Evolutionary conservation across 2,797 vertebrate species (phyloP).

Genomic region (Limosa lapponica): DNA sequence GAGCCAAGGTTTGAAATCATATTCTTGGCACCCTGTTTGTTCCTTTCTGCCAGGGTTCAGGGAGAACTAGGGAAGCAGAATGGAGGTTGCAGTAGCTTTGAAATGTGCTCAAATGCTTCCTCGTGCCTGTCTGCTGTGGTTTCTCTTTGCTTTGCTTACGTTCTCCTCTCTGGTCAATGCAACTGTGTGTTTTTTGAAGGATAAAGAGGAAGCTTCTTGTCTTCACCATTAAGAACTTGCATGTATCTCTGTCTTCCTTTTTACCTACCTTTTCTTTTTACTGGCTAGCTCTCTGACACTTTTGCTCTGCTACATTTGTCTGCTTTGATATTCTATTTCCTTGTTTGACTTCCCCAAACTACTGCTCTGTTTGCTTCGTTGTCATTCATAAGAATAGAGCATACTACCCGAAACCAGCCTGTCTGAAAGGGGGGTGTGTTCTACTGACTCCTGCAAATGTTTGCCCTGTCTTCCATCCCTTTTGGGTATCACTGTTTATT

Average conservation of each 20-base stretch:
- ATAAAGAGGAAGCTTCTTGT: not conserved
- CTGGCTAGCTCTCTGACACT: not conserved
- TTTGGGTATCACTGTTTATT: not conserved
- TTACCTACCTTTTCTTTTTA: not conserved
- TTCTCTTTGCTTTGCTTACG: not conserved
- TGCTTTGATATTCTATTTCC: not conserved
- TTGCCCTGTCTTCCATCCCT: not conserved
- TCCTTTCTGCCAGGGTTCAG: not conserved
- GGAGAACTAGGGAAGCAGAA: not conserved
- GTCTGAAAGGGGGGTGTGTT: not conserved
- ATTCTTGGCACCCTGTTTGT: not conserved
- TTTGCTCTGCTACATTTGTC: not conserved
- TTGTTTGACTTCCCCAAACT: not conserved
- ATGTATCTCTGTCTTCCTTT: not conserved
- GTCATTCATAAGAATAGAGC: not conserved
- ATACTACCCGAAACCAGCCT: not conserved
- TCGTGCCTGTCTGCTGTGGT: not conserved
- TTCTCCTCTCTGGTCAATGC: not conserved
- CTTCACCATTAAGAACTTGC: not conserved
- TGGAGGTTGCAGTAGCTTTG: not conserved
- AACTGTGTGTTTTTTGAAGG: not conserved
- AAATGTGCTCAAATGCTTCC: not conserved
- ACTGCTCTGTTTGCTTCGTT: not conserved
- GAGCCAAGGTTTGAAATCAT: not conserved
- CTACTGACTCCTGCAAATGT: not conserved